These are phyloP conservation scores for Marcusenius ussheri DNA, from an alignment of 2,113 vertebrate genomes.

Conservation along the genomic window DNA sequence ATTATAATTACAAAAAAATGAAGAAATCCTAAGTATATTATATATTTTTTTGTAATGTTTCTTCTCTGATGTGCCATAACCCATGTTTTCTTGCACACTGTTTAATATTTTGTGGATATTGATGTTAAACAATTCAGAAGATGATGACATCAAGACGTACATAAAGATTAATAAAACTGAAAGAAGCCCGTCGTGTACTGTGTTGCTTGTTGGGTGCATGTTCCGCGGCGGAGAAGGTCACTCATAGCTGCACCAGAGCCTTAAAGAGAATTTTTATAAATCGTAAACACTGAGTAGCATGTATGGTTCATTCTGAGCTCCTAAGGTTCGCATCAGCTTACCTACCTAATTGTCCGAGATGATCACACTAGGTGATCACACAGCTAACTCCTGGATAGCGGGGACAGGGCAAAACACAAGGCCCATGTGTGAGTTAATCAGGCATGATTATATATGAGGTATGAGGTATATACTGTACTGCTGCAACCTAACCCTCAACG, in stretches of 20 bases:
- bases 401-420: not conserved
- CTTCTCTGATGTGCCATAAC: slow-evolving; percentile 42
- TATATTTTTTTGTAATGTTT: slow-evolving; percentile 22
- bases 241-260: not conserved
- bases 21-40: slow-evolving; percentile 13
- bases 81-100: slow-evolving; percentile 43
- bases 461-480: not conserved
- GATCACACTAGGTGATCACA: not conserved
- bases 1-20: slow-evolving; percentile 25
- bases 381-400: not conserved
- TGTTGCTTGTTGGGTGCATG: not conserved
- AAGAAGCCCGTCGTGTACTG: not conserved
- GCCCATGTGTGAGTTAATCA: not conserved
- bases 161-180: slow-evolving; percentile 23
- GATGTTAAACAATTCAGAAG: slow-evolving; percentile 34
- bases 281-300: not conserved
- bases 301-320: not conserved
- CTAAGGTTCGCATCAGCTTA: not conserved
- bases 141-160: slow-evolving; percentile 18
- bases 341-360: not conserved
- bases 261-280: not conserved
- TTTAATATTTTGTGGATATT: slow-evolving; percentile 52
- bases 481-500: not conserved
- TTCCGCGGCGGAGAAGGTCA: not conserved
- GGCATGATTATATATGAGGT: not conserved